These are phyloP conservation scores for Magallana angulata DNA, from an alignment of 1,140 invertebrate species.

Conservation along the genomic window DNA sequence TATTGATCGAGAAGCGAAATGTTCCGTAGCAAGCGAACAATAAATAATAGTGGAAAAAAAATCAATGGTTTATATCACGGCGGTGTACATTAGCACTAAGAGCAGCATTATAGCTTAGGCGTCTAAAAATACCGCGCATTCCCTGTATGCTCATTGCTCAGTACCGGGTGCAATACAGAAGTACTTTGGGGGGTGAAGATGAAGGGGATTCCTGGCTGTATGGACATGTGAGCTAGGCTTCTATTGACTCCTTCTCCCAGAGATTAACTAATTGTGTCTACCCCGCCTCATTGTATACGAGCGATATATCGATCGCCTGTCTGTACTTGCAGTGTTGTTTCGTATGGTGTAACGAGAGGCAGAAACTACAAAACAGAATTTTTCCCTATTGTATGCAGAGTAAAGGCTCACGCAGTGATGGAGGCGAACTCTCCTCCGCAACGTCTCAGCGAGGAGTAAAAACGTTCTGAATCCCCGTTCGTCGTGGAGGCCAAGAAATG, in stretches of 20 bases:
- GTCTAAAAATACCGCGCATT: neutral
- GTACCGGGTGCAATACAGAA: neutral
- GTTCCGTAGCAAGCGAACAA: conserved; percentile 36
- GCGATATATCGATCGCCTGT: conserved; percentile 53
- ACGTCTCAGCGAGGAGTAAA: conserved; percentile 14
- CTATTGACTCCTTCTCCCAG: conserved; percentile 24
- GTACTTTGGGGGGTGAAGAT: conserved; percentile 7
- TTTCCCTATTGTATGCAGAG: conserved; percentile 48
- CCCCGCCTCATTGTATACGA: conserved; percentile 50
- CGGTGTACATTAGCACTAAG: conserved; percentile 15
- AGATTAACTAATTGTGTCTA: conserved; percentile 55
- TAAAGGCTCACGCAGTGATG: neutral
- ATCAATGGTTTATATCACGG: conserved; percentile 28
- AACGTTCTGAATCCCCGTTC: neutral
- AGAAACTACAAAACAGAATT: conserved; percentile 49
- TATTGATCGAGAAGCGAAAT: conserved; percentile 34
- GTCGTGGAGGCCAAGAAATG: neutral
- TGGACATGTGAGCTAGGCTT: neutral
- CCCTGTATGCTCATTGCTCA: neutral
- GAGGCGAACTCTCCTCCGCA: conserved; percentile 14
- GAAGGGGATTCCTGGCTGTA: neutral
- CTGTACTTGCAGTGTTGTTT: conserved; percentile 48
- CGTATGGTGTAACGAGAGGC: conserved; percentile 53
- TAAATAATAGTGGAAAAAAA: conserved; percentile 42
- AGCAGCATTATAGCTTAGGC: neutral